Evolutionary conservation across 2,113 vertebrate genomes (phyloP).

Genomic region (Canis aureus): DNA sequence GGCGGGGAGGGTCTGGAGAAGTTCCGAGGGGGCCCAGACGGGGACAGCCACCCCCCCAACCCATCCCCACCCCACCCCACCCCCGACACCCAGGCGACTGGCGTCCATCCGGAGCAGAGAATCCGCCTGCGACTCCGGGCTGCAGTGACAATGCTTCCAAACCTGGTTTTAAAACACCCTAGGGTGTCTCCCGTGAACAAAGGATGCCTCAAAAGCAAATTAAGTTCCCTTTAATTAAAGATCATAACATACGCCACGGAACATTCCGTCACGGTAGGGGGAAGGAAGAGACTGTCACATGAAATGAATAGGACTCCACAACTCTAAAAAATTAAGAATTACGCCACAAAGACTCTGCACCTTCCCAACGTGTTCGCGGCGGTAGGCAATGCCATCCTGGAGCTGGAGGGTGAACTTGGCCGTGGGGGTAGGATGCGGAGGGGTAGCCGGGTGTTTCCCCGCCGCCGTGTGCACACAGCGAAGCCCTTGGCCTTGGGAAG

Average conservation of each 20-base stretch:
- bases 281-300: slow-evolving; percentile 72
- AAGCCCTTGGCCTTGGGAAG: background rate
- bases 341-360: background rate
- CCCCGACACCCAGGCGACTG: background rate
- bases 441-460: background rate
- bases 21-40: background rate
- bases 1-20: background rate
- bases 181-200: slow-evolving; percentile 76
- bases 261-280: slow-evolving; percentile 75
- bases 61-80: background rate
- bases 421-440: rapidly evolving
- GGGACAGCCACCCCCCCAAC: background rate
- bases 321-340: background rate
- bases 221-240: slow-evolving; percentile 84
- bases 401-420: background rate
- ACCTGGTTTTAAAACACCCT: slow-evolving; percentile 77
- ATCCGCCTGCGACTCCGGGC: background rate
- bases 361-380: background rate
- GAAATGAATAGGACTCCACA: slow-evolving; percentile 65
- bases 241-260: slow-evolving; percentile 75
- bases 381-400: rapidly evolving
- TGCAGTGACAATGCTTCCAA: slow-evolving; percentile 30
- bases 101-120: rapidly evolving
- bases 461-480: rapidly evolving
- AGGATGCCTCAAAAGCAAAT: slow-evolving; percentile 79